Base-by-base conservation (phyloP, 2,888 invertebrate genomes). In the Lagria hirta region DNA sequence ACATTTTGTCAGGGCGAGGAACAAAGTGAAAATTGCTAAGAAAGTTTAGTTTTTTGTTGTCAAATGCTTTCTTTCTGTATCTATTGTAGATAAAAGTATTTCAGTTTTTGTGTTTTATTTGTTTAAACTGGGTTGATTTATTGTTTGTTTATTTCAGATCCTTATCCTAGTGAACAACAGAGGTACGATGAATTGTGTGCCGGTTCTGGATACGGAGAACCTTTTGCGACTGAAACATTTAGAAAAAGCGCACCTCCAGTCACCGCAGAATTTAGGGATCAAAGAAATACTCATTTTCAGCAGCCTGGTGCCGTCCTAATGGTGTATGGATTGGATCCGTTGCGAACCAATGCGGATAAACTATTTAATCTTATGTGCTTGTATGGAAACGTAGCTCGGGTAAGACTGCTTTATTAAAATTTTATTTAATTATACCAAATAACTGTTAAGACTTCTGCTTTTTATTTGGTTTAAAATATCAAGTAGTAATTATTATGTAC, bases 321-420 rank as follows among this genome's bases (percentile, higher is more conserved):
- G 97, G 94, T 98, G 42, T 98, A 99, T 75, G 97, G 97, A 2
- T 79, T 99, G 51, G 92, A 95, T 70, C 86, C 88, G 38, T 85
- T 90, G 62, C 90, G 91, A 62, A 89, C 95, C 69, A 99, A 97
- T 74, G 90, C 94, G 52, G 96, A 97, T 68, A 84, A 88, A 65
- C 81, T 99, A 49, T 99, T 99, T 82, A 99, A 99, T 76, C 78
- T 99, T 62, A 92, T 99, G 78, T 99, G 99, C 75, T 82, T 98
- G 51, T 99, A 98, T 73, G 99, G 99, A 61, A 99, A 99, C 72
- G 96, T 98, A 54, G 88, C 93, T 62, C 86, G 94, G 83, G 96
- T 97, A 73, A 67, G 66, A 55, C 11, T 30, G 30, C n/a, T n/a
- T n/a, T n/a, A n/a, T n/a, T n/a, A n/a, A n/a, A n/a, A n/a, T n/a